phyloP scores from a whole-genome alignment of 2,797 vertebrate species.

The Anabas testudineus region DNA sequence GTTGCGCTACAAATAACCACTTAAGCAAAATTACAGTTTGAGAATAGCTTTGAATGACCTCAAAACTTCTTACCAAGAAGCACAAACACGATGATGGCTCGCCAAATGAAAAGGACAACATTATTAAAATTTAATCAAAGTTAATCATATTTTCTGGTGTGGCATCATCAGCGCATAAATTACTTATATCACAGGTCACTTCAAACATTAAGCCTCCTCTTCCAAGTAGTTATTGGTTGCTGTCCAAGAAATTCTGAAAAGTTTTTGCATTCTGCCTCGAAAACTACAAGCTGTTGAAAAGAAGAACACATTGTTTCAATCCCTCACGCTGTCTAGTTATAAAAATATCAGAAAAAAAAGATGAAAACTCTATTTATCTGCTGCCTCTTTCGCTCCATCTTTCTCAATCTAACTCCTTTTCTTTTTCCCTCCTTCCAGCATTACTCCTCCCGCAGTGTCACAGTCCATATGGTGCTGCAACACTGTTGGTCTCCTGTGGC shows the following conservation, averaged over 20 bases:
- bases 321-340: constrained; percentile 27
- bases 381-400: constrained; percentile 46
- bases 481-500: constrained; percentile 87
- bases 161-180: constrained; percentile 44
- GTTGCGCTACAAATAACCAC: constrained; percentile 25
- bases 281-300: constrained; percentile 36
- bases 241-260: constrained; percentile 3
- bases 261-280: constrained; percentile 28
- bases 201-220: constrained; percentile 32
- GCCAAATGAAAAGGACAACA: constrained; percentile 49
- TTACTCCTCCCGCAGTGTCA: constrained; percentile 75
- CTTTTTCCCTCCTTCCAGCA: constrained; percentile 62
- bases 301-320: constrained; percentile 33
- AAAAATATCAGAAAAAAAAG: constrained; percentile 49
- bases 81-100: constrained; percentile 13
- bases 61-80: constrained; percentile 41
- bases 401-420: constrained; percentile 65
- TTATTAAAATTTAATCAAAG: constrained; percentile 66
- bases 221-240: constrained; percentile 20
- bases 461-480: constrained; percentile 85
- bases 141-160: constrained; percentile 48
- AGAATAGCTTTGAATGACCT: constrained; percentile 49
- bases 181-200: constrained; percentile 54
- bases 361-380: constrained; percentile 50
- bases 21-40: constrained; percentile 32